A percentile compares a stretch with the other conserved stretches of the same genome.
Conservation (phyloP, 2,113 vertebrate species). For the Dipodomys merriami region DNA sequence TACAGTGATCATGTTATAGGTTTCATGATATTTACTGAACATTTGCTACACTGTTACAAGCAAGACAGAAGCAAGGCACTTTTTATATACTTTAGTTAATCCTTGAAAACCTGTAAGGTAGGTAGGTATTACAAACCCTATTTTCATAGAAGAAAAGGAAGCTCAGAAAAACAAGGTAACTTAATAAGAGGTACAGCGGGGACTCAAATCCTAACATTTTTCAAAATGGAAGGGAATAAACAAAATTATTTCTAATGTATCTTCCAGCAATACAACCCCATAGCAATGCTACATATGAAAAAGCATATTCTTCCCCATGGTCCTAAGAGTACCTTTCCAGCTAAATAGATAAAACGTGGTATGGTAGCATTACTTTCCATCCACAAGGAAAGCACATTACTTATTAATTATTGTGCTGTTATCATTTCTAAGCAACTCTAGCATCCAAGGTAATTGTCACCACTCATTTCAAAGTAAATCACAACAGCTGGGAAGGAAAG, state of each 20-base stretch:
- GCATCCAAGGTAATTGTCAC: background rate
- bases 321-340: background rate
- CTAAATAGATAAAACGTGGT: constrained; percentile 5
- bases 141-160: background rate
- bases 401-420: constrained; percentile 4
- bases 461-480: constrained; percentile 41
- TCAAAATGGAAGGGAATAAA: constrained; percentile 40
- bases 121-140: background rate
- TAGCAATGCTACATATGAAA: background rate
- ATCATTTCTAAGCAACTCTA: background rate
- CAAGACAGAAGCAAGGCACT: background rate
- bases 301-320: background rate
- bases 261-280: constrained; percentile 16
- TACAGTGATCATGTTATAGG: background rate
- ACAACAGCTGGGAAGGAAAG: background rate
- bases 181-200: background rate
- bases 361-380: constrained; percentile 12
- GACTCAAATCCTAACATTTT: constrained; percentile 33
- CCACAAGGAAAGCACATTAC: background rate
- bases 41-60: background rate
- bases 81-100: constrained; percentile 5
- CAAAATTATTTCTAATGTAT: constrained; percentile 24
- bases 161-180: constrained; percentile 1
- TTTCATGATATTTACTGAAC: background rate
- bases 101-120: background rate